These are phyloP conservation scores for Nyctereutes procyonoides DNA, from an alignment of 2,113 vertebrate species.

Conservation along the genomic window DNA sequence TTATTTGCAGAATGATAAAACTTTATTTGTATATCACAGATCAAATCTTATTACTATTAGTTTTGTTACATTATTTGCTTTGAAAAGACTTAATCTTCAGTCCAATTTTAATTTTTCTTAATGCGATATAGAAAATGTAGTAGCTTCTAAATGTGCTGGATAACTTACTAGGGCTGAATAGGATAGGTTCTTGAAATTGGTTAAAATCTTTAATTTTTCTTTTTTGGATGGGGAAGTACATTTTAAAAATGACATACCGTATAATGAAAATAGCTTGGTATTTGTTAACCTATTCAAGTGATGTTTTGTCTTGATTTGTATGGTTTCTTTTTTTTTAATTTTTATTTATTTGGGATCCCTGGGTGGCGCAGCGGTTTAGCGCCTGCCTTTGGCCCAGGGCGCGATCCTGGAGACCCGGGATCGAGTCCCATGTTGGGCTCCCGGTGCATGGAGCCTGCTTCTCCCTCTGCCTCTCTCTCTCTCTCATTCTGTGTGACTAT, in stretches of 20 bases:
- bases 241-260: background rate
- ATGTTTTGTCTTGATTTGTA: background rate
- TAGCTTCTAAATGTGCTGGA: background rate
- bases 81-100: background rate
- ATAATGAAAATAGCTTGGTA: background rate
- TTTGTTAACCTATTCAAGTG: background rate
- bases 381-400: no score
- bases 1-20: conserved; percentile 9
- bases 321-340: background rate
- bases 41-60: background rate
- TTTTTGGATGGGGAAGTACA: background rate
- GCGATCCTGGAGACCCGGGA: no score
- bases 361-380: no score
- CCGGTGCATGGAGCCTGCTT: no score
- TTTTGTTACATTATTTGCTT: conserved; percentile 27
- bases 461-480: no score
- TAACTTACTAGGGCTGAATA: background rate
- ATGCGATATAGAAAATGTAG: background rate
- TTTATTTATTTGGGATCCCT: no score
- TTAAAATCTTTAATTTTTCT: conserved; percentile 19
- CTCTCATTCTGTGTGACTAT: no score
- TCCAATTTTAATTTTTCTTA: background rate
- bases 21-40: background rate
- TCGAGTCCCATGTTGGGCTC: no score
- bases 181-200: background rate